Percentiles rank a stretch among this genome's conserved stretches.
Evolutionary conservation across 2,888 invertebrate species (phyloP).

Genomic region (Mimas tiliae): DNA sequence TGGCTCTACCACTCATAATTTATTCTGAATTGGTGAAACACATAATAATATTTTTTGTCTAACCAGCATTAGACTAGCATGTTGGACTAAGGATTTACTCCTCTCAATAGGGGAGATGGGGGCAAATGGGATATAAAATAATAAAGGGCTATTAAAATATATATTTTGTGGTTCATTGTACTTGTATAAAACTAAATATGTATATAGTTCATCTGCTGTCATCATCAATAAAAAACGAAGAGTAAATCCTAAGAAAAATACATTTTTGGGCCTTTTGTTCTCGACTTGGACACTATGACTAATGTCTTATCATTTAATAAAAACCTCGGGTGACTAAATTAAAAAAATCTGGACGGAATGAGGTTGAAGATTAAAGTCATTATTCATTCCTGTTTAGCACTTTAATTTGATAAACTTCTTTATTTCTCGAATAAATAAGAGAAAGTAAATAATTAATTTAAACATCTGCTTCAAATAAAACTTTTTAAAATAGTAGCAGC

Average conservation of each 20-base stretch:
- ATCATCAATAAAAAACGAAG: not conserved
- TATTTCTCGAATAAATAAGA: not conserved
- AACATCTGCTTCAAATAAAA: not conserved
- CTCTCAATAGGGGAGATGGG: no score
- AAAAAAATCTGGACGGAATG: conserved; percentile 19
- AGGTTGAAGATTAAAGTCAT: conserved; percentile 27
- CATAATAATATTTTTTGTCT: no score
- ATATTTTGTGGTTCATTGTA: no score
- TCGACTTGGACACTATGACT: conserved; percentile 15
- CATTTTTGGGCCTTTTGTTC: no score
- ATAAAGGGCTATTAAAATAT: no score
- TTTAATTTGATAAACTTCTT: not conserved
- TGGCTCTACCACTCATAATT: no score
- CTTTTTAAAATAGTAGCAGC: not conserved
- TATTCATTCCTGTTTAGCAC: conserved; percentile 7
- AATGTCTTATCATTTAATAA: conserved; percentile 28
- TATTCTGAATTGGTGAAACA: no score
- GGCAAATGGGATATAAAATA: no score
- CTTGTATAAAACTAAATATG: no score
- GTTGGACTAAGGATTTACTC: no score
- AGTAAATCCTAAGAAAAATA: not conserved
- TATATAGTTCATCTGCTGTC: not conserved
- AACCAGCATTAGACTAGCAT: no score
- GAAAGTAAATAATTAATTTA: not conserved
- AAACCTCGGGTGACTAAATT: conserved; percentile 28